Evolutionary conservation across 1,140 invertebrate genomes (phyloP), one percentile per base, ranked within the genome.

Genomic region (Drosophila burlai): DNA sequence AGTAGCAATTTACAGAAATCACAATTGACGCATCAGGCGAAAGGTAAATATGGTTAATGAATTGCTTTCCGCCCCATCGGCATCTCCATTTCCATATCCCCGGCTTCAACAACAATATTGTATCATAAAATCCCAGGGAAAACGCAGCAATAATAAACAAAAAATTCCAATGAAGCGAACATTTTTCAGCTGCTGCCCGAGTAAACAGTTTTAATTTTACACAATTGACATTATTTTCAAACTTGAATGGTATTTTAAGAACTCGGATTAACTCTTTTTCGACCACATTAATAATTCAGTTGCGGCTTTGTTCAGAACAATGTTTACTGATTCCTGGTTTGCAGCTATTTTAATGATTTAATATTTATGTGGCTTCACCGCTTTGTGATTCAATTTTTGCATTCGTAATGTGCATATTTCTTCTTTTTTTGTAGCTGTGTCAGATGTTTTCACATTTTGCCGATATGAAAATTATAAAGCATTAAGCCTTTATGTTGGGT

Each of bases 211-310:
- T 36, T 6, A 21, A 71, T 67, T 59, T 59, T n/a, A 31, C 63
- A 45, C 47, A 60, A 18, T 73, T 71, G 29, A 73, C 42, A 59
- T 58, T 42, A 47, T 60, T 59, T 47, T 31, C 31, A 29, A 52
- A 61, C 11, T n/a, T 18, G 13, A 68, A 21, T 34, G 54, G 42
- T 31, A 29, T 31, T 73, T 61, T 38, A 61, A 73, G 38, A 38
- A 45, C 29, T 18, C 15, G 68, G 55, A 74, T 74, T 67, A 67
- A 40, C n/a, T 21, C 18, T 49, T 65, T 64, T 26, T 34, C 16
- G 24, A 64, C 46, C 36, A 38, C 24, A 49, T 71, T 71, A 40
- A 68, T 67, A 68, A 68, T 69, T 55, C 66, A 52, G 63, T 31
- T 68, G 29, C 16, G 63, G 24, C 21, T 68, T 55, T 69, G 29